Conservation (phyloP, 1,140 invertebrate genomes). For the Cherax quadricarinatus region DNA sequence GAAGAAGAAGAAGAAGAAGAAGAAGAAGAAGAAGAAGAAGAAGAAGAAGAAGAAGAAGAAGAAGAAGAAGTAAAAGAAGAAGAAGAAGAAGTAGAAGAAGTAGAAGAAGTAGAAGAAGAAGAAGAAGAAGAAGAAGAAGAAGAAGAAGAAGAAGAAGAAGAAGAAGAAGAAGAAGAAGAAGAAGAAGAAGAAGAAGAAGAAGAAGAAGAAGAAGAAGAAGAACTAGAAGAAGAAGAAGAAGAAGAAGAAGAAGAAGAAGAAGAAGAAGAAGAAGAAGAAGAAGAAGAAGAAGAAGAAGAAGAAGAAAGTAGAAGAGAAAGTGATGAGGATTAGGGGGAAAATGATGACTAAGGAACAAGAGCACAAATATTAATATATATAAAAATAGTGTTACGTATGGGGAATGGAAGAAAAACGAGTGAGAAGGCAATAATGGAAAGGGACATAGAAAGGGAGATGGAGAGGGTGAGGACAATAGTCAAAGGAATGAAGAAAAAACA, state of each 20-base stretch:
- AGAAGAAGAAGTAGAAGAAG: background rate
- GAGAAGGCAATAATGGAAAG: background rate
- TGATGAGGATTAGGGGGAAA: background rate
- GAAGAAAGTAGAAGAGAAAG: no score
- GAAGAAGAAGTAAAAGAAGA: background rate
- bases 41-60: background rate
- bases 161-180: no score
- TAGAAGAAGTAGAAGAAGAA: background rate
- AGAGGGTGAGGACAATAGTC: background rate
- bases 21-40: background rate
- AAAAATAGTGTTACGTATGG: background rate
- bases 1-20: background rate
- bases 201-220: background rate
- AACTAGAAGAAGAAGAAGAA: background rate
- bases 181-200: background rate
- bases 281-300: no score
- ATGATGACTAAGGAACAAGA: background rate
- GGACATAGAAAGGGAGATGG: no score
- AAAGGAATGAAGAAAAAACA: background rate
- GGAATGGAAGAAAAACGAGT: background rate
- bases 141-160: background rate
- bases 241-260: no score
- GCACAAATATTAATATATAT: background rate
- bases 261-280: background rate
- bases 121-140: no score